Evolutionary conservation across 2,888 invertebrate species (phyloP).

Genomic region (Alsophila aescularia): DNA sequence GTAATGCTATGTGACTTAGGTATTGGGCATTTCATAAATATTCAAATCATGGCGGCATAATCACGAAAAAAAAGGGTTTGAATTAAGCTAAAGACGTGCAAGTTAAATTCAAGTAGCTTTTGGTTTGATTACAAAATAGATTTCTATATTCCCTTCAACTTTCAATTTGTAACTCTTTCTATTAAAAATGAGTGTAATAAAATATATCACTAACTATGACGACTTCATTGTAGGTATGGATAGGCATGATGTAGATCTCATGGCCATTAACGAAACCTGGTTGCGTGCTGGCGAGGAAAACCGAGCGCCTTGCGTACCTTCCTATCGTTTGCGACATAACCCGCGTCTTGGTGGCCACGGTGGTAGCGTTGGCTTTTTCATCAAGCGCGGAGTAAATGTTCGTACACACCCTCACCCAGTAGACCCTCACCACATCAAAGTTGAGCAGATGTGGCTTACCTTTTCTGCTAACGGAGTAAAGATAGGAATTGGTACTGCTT

Average conservation of each 20-base stretch:
- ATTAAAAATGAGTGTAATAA: no score
- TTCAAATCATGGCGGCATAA: no score
- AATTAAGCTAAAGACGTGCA: no score
- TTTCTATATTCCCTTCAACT: no score
- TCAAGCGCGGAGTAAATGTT: conserved; percentile 9
- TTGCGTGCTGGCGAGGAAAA: neutral
- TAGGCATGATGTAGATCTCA: neutral
- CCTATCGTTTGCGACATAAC: neutral
- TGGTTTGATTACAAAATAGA: no score
- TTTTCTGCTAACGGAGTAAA: neutral
- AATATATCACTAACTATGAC: neutral
- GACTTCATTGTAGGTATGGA: neutral
- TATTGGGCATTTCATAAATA: no score
- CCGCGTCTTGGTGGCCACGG: conserved; percentile 8
- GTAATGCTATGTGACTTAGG: no score
- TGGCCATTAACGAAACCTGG: neutral
- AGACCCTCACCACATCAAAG: neutral
- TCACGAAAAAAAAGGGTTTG: no score
- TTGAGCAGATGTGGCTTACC: conserved; percentile 29
- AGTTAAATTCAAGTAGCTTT: no score
- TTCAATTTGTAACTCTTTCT: no score
- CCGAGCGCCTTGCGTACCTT: neutral
- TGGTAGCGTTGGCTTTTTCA: conserved; percentile 34
- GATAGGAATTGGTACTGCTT: conserved; percentile 23
- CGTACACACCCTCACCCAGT: neutral